Base-by-base conservation (phyloP, 2,797 vertebrate genomes). In the Notolepis coatsorum region DNA sequence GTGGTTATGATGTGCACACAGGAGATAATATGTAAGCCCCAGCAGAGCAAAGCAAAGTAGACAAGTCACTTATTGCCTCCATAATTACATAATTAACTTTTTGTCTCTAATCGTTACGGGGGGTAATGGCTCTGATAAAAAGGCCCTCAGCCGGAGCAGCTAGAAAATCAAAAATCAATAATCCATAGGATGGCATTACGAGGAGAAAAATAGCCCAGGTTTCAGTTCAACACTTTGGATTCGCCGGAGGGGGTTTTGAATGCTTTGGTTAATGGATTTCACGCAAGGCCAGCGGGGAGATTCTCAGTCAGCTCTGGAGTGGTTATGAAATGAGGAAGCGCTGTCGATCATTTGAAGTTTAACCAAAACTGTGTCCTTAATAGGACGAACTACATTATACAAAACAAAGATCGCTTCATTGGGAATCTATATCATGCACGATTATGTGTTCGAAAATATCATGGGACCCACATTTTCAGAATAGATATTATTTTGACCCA, bases 41-140 rank as follows among this genome's bases (percentile, higher is more conserved):
- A 93, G 88, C 92, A 93, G 93, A 93, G 94, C 95, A 95, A 95
- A 96, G 94, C 93, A 93, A 91, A 95, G 93, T 95, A 95, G 94
- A 95, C 95, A 93, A 92, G 92, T 95, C 93, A 92, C 93, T 96
- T 93, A 96, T 96, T 96, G 94, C 94, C 95, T 96, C 96, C 95
- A 95, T 97, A 96, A 97, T 95, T 91, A 95, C 94, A 94, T 96
- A 94, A 97, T 97, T 95, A 97, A 96, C 94, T 96, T 96, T 96
- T 96, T 95, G 95, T 96, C 96, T 97, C 93, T 95, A 94, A 95
- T 96, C 93, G 92, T 97, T 96, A 96, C 90, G 92, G 93, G n/a
- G 94, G 94, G 90, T 97, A 97, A 97, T 96, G 96, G 94, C 93
- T 95, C 94, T 88, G 92, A 94, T 95, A 93, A 96, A 96, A 95